Evolutionary conservation across 2,113 vertebrate species (phyloP), one percentile per base, ranked within the genome.

Genomic region (Oreocharis arfaki): DNA sequence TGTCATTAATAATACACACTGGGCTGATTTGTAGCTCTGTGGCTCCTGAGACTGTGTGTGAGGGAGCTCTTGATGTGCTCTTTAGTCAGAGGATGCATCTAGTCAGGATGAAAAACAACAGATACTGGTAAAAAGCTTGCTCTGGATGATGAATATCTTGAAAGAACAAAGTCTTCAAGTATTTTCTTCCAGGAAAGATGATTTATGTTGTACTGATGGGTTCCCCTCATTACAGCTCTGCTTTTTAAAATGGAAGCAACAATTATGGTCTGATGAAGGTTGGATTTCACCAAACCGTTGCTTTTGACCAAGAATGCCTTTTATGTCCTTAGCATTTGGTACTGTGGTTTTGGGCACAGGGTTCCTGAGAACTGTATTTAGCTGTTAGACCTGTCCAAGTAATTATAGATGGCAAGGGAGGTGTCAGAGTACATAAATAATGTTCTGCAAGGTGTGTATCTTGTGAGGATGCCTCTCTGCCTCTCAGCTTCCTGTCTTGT

Each of bases 401-500:
- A 80, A 74, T 80, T 70, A 41, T 10, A 76, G 71, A 3, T 65
- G 76, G 59, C 89, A 82, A 74, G 10, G 37, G 52, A 93, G 57
- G 32, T 56, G 56, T 3, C 49, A 63, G 76, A 76, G 67, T 18
- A 60, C 33, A 42, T 16, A 82, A 75, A 61, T 49, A 57, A 76
- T 1, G 1, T 53, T 56, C 7, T 11, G 30, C 77, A 44, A 91
- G 90, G 65, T n/a, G 33, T 20, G 1, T 37, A 27, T 63, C 75
- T 84, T 76, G 49, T 85, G 70, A 68, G 52, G 50, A 61, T 93
- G 77, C 77, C 47, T 89, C 42, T 84, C 75, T 94, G 79, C 71
- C 74, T 85, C 61, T 93, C 49, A 26, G 44, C 60, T 94, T 96
- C 74, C 74, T 94, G 76, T 55, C 65, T 94, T 20, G 69, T 91